Evolutionary conservation across 2,797 vertebrate genomes (phyloP).

Genomic region (Dendrocincla fuliginosa): DNA sequence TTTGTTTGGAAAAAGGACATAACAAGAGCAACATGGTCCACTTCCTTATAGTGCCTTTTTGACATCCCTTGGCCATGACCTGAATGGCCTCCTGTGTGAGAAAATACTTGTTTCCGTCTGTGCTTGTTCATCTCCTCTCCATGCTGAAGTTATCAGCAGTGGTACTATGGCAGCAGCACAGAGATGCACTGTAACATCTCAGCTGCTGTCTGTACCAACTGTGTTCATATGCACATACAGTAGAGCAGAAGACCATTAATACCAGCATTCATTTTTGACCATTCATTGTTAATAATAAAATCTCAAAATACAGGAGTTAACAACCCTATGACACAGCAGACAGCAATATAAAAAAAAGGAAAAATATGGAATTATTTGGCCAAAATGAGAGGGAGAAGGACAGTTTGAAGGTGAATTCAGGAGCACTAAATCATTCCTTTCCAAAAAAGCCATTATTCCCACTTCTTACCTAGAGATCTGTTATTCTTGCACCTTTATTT

Average conservation of each 20-base stretch:
- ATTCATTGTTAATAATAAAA: neutral
- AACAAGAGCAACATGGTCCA: neutral
- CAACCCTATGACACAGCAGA: neutral
- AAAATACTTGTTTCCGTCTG: neutral
- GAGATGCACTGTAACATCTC: neutral
- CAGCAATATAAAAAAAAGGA: neutral
- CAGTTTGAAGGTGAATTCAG: neutral
- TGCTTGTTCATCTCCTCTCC: neutral
- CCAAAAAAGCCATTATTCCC: neutral
- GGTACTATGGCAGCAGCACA: neutral
- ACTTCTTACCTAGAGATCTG: neutral
- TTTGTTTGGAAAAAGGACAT: neutral
- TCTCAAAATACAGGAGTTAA: neutral
- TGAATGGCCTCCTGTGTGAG: neutral
- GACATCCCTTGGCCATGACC: neutral
- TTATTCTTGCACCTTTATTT: neutral
- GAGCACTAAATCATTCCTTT: neutral
- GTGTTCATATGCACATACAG: rapidly evolving
- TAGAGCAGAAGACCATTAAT: neutral
- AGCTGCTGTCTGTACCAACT: neutral
- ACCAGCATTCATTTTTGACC: neutral
- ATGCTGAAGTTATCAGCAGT: neutral
- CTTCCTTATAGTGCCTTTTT: neutral
- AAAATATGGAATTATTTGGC: neutral
- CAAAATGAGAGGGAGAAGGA: neutral